phyloP scores from a whole-genome alignment of 2,888 invertebrate genomes.

The Stenichneumon culpator region DNA sequence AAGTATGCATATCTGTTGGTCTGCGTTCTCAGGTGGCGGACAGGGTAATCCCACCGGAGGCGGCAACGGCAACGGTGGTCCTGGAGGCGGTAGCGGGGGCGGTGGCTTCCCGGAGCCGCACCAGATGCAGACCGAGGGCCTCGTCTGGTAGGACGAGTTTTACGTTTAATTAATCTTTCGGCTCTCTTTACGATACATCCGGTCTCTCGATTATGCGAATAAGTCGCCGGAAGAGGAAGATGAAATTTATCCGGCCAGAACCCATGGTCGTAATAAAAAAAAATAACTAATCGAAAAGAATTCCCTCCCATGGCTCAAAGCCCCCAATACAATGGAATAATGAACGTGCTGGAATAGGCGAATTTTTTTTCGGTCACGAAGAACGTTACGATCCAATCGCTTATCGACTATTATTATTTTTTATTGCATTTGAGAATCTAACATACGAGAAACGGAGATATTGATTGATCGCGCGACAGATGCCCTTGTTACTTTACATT shows the following conservation, averaged over 20 bases:
- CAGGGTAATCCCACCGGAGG: constrained; percentile 90
- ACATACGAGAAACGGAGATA: neutral
- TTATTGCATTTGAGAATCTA: neutral
- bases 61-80: constrained; percentile 88
- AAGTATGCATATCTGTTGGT: constrained; percentile 35
- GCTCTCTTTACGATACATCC: constrained; percentile 59
- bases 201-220: constrained; percentile 67
- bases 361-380: neutral
- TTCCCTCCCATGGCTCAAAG: constrained; percentile 3
- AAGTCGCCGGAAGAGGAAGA: constrained; percentile 39
- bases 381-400: neutral
- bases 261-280: neutral
- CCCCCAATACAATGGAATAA: neutral
- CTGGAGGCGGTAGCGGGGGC: constrained; percentile 88
- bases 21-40: constrained; percentile 87
- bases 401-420: neutral
- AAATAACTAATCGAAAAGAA: neutral
- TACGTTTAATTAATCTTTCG: constrained; percentile 79
- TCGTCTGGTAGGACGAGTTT: constrained; percentile 89
- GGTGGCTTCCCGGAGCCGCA: constrained; percentile 92
- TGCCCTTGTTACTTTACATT: constrained; percentile 19
- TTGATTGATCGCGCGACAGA: neutral
- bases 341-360: neutral
- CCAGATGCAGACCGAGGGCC: constrained; percentile 90
- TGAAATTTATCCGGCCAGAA: constrained; percentile 13